Conservation (phyloP, 2,797 vertebrate genomes). For the Sebastes baramenuke region DNA sequence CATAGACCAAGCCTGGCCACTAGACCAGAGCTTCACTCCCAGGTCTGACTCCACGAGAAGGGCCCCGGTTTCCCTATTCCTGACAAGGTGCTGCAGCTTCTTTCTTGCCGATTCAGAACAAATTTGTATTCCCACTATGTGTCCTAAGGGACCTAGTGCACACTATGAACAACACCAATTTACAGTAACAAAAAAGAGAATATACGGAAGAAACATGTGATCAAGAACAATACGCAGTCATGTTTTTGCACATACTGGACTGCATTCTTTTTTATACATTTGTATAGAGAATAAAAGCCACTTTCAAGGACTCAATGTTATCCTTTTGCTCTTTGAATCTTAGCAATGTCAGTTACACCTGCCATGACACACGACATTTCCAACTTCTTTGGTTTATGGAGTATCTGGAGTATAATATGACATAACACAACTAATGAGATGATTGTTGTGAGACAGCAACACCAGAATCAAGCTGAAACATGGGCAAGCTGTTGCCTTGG, state of each 20-base stretch:
- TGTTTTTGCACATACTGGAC: neutral
- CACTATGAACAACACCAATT: neutral
- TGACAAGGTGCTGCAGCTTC: no score
- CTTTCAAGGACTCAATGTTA: neutral
- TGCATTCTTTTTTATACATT: neutral
- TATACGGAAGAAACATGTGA: neutral
- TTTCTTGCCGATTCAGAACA: neutral
- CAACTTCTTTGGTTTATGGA: neutral
- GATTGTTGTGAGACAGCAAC: neutral
- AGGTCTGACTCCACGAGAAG: no score
- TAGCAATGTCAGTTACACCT: neutral
- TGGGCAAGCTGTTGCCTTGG: neutral
- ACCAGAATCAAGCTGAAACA: neutral
- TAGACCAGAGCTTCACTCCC: no score
- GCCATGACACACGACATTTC: neutral
- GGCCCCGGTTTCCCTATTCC: no score
- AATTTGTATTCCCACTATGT: neutral
- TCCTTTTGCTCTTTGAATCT: neutral
- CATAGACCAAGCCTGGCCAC: no score
- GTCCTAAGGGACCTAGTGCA: neutral
- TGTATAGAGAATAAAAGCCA: neutral
- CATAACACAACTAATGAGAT: neutral
- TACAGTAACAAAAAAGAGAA: neutral
- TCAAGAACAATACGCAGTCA: neutral
- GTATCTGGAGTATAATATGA: neutral